A percentile compares a stretch with the other conserved stretches of the same genome.
phyloP scores from a whole-genome alignment of 2,888 invertebrate genomes.

The Pomacea canaliculata region DNA sequence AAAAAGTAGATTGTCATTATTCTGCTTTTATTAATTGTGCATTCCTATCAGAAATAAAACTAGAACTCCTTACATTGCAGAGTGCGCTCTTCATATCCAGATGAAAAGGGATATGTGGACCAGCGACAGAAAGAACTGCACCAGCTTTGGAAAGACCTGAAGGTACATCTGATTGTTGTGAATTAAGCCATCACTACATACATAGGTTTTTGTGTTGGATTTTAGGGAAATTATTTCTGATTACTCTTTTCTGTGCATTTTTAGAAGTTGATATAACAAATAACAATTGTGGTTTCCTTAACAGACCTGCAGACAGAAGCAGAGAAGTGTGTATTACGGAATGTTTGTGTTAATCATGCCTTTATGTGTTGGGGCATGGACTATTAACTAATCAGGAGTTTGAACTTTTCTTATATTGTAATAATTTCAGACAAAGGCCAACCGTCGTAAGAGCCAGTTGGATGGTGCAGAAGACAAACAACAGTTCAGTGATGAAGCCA shows the following conservation, averaged over 20 bases:
- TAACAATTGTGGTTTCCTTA: too few species aligned
- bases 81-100: slow-evolving; percentile 92
- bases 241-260: too few species aligned
- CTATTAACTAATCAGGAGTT: background rate
- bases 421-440: slow-evolving; percentile 80
- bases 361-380: background rate
- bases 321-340: too few species aligned
- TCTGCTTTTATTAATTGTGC: background rate
- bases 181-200: too few species aligned
- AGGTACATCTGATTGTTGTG: slow-evolving; percentile 55
- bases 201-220: too few species aligned
- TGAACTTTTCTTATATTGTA: background rate
- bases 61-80: slow-evolving; percentile 70
- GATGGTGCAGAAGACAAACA: slow-evolving; percentile 96
- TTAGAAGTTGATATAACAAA: too few species aligned
- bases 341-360: too few species aligned
- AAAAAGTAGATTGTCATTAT: too few species aligned
- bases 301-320: too few species aligned
- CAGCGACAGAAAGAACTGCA: slow-evolving; percentile 86
- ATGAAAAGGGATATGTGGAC: slow-evolving; percentile 88
- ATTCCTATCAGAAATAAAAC: background rate
- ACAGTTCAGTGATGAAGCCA: slow-evolving; percentile 88
- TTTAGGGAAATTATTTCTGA: too few species aligned
- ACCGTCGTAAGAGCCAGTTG: slow-evolving; percentile 84
- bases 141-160: slow-evolving; percentile 88